phyloP scores from a whole-genome alignment of 2,113 vertebrate genomes.

The Eupsittula cactorum region DNA sequence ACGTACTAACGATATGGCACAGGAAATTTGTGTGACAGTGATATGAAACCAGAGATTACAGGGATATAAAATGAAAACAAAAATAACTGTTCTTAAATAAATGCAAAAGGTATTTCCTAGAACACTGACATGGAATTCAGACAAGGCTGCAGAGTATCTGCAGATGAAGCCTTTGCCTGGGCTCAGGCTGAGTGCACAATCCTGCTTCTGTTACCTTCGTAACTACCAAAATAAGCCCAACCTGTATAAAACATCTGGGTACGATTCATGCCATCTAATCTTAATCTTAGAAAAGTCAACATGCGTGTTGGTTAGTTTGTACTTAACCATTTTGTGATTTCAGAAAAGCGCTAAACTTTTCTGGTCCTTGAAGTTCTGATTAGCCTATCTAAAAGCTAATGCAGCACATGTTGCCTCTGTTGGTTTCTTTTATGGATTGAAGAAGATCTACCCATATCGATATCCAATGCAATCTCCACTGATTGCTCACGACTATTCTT shows the following conservation, averaged over 20 bases:
- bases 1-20: rapidly evolving
- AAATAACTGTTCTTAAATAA: background rate
- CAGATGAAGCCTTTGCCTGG: background rate
- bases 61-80: background rate
- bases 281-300: background rate
- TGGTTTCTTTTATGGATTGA: background rate
- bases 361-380: background rate
- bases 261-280: background rate
- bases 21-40: background rate
- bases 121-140: background rate
- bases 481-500: background rate
- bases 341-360: background rate
- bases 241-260: background rate
- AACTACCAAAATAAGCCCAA: background rate
- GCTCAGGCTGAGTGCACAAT: background rate
- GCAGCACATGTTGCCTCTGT: background rate
- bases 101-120: background rate
- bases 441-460: background rate
- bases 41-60: background rate
- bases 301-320: background rate
- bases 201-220: background rate
- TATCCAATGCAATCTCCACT: background rate
- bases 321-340: background rate
- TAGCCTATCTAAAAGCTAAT: background rate
- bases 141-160: background rate